Evolutionary conservation across 2,797 vertebrate species (phyloP).

Genomic region (Neopelma chrysocephalum): DNA sequence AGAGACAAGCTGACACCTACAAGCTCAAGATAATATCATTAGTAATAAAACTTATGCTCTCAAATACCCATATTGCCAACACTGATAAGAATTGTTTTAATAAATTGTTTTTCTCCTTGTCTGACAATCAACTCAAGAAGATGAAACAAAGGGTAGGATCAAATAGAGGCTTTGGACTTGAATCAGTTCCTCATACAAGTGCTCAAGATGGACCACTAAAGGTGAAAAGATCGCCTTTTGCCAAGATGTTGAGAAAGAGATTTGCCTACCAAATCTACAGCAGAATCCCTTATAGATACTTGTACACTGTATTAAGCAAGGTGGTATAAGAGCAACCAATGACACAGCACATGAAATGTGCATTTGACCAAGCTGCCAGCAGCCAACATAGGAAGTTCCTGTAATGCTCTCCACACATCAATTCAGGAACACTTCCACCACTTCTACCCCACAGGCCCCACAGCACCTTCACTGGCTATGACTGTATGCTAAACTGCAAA

Average conservation of each 20-base stretch:
- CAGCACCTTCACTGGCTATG: background rate
- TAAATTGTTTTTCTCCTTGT: background rate
- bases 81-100: background rate
- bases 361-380: background rate
- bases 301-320: background rate
- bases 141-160: background rate
- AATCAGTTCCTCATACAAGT: background rate
- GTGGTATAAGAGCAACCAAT: background rate
- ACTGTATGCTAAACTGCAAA: background rate
- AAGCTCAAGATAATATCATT: background rate
- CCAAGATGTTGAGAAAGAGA: background rate
- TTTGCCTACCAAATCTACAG: background rate
- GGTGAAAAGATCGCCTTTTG: background rate
- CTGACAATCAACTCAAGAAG: background rate
- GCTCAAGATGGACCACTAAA: background rate
- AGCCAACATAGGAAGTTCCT: background rate
- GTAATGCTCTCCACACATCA: background rate
- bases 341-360: background rate
- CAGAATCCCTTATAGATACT: background rate
- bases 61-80: background rate
- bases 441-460: background rate
- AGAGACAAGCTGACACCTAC: background rate
- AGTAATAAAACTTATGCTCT: background rate
- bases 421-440: background rate
- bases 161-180: background rate